Evolutionary conservation across 2,888 invertebrate genomes (phyloP), one percentile per base, ranked within the genome.

Genomic region (Uloborus plumipes): DNA sequence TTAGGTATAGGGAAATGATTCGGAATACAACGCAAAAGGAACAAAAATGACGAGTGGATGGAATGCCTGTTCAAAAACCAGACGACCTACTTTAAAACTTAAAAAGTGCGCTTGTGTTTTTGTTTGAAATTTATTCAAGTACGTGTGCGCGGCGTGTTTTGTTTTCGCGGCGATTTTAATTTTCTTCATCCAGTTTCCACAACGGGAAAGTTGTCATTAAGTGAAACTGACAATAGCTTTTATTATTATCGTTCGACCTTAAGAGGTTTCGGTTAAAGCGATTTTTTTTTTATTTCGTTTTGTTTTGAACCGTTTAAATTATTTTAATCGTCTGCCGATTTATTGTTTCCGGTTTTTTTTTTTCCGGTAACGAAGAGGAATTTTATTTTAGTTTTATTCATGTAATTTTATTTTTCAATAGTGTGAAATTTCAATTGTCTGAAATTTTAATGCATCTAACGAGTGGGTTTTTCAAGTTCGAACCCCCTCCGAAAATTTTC

Each of bases 11-110:
- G 39, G 39, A 39, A 39, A 39, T 39, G 49, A 71, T 61, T n/a
- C 61, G 49, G 61, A 71, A 71, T 61, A 61, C 49, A 59, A 53
- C 22, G 49, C 26, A 69, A 55, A 64, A 65, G 50, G 39, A 49
- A 51, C 20, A 31, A 50, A 67, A 62, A 64, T 62, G 49, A 47
- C 61, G 18, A 51, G 39, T 39, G 39, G 39, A 39, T 39, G 39
- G 39, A 39, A 39, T 39, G 39, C 39, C 39, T 55, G 67, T 80
- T 80, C 67, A 39, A 39, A n/a, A 39, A 39, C 62, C 49, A 53
- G 73, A 55, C 79, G 79, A 80, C 79, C 79, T 80, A 80, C 73
- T 80, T 80, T 67, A 80, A 80, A 80, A 80, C 67, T 67, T 78
- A 62, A 73, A 67, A 67, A n/a, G n/a, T n/a, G 59, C 18, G 73